Evolutionary conservation across 2,113 vertebrate species (phyloP), one percentile per base, ranked within the genome.

Genomic region (Trematocara nigrifrons): DNA sequence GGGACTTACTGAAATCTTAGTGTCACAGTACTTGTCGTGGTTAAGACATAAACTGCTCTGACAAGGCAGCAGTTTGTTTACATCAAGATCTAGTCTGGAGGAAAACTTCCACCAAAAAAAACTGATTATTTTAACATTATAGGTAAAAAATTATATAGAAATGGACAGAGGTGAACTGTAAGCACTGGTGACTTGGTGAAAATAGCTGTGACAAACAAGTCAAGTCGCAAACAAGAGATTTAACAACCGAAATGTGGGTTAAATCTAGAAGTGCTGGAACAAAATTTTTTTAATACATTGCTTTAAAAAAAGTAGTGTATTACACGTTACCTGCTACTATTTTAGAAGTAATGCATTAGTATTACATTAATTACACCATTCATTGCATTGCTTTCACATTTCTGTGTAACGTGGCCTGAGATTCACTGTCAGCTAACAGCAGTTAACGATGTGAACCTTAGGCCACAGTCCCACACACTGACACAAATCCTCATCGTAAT

Each of bases 11-110:
- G 33, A 40, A 38, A 66, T 69, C 35, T 42, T 13, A 69, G 35
- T 38, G 11, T 20, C 35, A 69, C 1, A 15, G 64, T 42, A 0
- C 0, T 42, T 40, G 10, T 6, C n/a, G 0, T 22, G 35, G 16
- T 66, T 66, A 66, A 40, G 61, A 66, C 61, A 40, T 66, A 66
- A 20, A 38, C 18, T 38, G 35, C 35, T 3, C 2, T 53, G 52
- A 53, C 10, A 11, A 20, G 22, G 52, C 52, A 22, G 53, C 2
- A 11, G 0, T 18, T 40, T 20, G 33, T 12, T 40, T 38, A 38
- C 9, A 64, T n/a, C 18, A 38, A 38, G 35, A 66, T 40, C 0
- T 66, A 5, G 6, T 2, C 61, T 66, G 61, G 35, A 66, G 35
- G 3, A 20, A 40, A 69, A 42, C 61, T 20, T 59, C 15, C 56